These are phyloP conservation scores for Orcinus orca DNA, from an alignment of 2,113 vertebrate genomes.

Conservation along the genomic window DNA sequence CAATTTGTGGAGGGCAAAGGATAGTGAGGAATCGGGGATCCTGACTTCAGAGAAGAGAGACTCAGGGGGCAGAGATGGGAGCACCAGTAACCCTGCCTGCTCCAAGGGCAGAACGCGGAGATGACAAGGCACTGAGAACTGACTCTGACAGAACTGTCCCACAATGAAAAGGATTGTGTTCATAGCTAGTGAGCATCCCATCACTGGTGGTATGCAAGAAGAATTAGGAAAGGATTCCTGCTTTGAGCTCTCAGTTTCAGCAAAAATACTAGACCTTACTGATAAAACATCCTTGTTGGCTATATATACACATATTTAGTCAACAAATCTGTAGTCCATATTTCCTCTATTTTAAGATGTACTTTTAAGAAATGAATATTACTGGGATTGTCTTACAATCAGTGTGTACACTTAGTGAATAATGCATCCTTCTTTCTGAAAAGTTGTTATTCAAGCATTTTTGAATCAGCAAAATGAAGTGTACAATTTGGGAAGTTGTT, in stretches of 20 bases:
- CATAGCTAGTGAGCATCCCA: neutral
- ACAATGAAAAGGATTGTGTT: neutral
- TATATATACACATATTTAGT: neutral
- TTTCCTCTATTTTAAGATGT: neutral
- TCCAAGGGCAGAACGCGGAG: neutral
- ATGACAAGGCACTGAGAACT: neutral
- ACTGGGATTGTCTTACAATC: neutral
- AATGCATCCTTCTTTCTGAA: neutral
- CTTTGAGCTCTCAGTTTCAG: neutral
- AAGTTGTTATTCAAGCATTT: slow-evolving; percentile 1
- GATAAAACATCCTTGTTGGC: neutral
- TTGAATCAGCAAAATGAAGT: slow-evolving; percentile 39
- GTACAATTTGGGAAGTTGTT: neutral
- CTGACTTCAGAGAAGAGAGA: neutral
- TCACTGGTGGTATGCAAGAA: neutral
- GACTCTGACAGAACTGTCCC: neutral
- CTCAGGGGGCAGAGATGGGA: neutral
- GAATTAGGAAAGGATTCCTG: neutral
- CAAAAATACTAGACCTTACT: neutral
- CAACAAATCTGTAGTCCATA: neutral
- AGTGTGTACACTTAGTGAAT: neutral
- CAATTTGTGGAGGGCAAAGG: neutral
- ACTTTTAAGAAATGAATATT: neutral
- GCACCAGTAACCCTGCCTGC: too few species aligned
- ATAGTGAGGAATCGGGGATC: neutral